These are phyloP conservation scores for Netelia inedita DNA, from an alignment of 2,888 invertebrate genomes.

Conservation along the genomic window DNA sequence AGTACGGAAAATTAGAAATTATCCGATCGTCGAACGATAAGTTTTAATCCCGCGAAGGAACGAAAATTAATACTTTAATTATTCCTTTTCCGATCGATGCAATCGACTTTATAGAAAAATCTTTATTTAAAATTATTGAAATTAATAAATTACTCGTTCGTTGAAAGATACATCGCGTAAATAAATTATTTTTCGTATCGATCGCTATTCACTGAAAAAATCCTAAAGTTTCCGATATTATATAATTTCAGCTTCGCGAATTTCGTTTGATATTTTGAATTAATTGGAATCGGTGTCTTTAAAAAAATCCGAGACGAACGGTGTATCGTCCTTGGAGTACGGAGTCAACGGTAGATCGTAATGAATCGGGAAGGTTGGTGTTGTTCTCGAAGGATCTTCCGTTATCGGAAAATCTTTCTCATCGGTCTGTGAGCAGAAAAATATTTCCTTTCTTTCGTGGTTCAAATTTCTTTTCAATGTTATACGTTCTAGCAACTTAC, in stretches of 20 bases:
- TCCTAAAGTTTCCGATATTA: too few relatives aligned
- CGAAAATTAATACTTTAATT: too few relatives aligned
- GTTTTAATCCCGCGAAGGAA: too few relatives aligned
- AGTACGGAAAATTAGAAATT: too few relatives aligned
- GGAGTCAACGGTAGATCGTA: constrained; percentile 93
- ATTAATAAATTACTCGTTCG: too few relatives aligned
- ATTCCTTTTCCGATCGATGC: not conserved
- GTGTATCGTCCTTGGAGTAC: constrained; percentile 89
- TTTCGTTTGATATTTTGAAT: not conserved
- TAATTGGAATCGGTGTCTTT: constrained; percentile 6
- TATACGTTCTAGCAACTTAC: constrained; percentile 86
- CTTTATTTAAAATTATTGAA: not conserved
- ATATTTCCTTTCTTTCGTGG: constrained; percentile 11
- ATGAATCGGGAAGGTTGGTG: constrained; percentile 88
- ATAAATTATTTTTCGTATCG: too few relatives aligned
- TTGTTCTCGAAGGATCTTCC: constrained; percentile 72
- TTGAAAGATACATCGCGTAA: too few relatives aligned
- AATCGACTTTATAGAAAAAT: not conserved
- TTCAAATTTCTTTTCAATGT: not conserved
- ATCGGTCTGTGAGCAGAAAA: constrained; percentile 86
- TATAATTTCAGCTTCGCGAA: not conserved
- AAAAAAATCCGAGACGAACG: constrained; percentile 89
- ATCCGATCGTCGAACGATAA: too few relatives aligned
- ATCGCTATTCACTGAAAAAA: too few relatives aligned
- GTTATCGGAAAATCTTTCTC: constrained; percentile 88